These are phyloP conservation scores for Enoplosus armatus DNA, from an alignment of 2,797 vertebrate genomes.

Conservation along the genomic window DNA sequence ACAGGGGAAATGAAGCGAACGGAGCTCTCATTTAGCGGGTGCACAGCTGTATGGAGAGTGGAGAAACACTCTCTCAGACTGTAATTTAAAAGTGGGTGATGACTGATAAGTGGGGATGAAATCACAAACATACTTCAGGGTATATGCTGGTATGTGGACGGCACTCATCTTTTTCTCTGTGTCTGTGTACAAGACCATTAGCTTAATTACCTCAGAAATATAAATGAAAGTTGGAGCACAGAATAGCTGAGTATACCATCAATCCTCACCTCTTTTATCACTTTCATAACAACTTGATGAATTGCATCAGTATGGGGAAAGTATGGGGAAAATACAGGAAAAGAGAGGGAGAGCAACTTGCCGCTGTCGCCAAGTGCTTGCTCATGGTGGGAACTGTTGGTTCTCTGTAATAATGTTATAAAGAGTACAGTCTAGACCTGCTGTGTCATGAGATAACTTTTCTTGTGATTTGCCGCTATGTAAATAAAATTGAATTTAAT, in stretches of 20 bases:
- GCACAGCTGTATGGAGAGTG: constrained; percentile 64
- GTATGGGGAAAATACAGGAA: not conserved
- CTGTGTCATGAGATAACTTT: too few species aligned
- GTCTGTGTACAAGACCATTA: constrained; percentile 42
- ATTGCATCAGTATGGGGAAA: not conserved
- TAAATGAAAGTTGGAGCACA: constrained; percentile 21
- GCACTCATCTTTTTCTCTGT: constrained; percentile 11
- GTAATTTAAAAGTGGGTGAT: constrained; percentile 55
- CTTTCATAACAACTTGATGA: constrained; percentile 9
- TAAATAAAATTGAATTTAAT: too few species aligned
- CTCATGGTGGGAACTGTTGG: too few species aligned
- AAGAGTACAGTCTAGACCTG: too few species aligned
- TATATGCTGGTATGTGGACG: constrained; percentile 34
- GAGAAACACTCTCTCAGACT: constrained; percentile 53
- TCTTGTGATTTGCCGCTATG: too few species aligned
- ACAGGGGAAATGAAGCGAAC: constrained; percentile 74
- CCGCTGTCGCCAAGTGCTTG: too few species aligned
- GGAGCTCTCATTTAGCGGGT: constrained; percentile 65
- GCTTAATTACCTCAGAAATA: constrained; percentile 48
- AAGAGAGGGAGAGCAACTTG: not conserved
- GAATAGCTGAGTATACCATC: constrained; percentile 3
- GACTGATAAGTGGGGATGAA: constrained; percentile 62
- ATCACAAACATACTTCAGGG: constrained; percentile 44
- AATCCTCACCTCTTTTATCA: constrained; percentile 27
- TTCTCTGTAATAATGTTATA: too few species aligned